Evolutionary conservation across 64 coral and sea anemone genomes (phyloP), one percentile per base, ranked within the genome.

Genomic region (Orbicella faveolata): DNA sequence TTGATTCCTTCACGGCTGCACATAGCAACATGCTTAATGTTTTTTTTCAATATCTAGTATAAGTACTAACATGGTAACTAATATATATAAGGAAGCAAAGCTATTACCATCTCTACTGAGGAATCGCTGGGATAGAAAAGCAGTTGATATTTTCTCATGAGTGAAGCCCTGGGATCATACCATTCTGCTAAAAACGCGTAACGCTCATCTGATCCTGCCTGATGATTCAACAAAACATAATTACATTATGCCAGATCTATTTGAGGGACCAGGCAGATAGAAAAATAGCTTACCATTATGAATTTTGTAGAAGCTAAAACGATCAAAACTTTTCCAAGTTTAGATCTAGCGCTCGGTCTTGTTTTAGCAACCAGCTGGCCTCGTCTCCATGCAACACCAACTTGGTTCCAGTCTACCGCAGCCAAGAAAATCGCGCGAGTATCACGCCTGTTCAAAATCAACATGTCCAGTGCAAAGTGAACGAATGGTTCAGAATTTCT

Each of bases 101-200:
- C 1, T 4, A 11, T 73, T 85, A 96, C 95, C 95, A 96, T 96
- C 68, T 96, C 95, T 10, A 96, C 95, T 21, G 95, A 87, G 14
- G 81, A 89, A 83, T 96, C 95, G 68, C 83, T 86, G 54, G 95
- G 88, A 75, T 96, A 96, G 75, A 75, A 96, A 51, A 96, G 63
- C 14, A 96, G 95, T 75, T 96, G 95, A 57, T 96, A 96, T 67
- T 94, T 96, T 94, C 92, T 93, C 88, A 94, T 96, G 36, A 96
- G 75, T 23, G 95, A 88, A 77, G 95, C 95, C 67, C 87, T 88
- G 5, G 95, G 92, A 80, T 96, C 92, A 53, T 94, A 96, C 94
- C 94, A 96, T 89, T 96, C 94, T 36, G 94, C 94, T 69, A 96
- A 77, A 88, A 96, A 96, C 1, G 94, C 94, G 83, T 78, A 93